These are phyloP conservation scores for Carabus problematicus DNA, from an alignment of 2,888 invertebrate genomes.

Conservation along the genomic window DNA sequence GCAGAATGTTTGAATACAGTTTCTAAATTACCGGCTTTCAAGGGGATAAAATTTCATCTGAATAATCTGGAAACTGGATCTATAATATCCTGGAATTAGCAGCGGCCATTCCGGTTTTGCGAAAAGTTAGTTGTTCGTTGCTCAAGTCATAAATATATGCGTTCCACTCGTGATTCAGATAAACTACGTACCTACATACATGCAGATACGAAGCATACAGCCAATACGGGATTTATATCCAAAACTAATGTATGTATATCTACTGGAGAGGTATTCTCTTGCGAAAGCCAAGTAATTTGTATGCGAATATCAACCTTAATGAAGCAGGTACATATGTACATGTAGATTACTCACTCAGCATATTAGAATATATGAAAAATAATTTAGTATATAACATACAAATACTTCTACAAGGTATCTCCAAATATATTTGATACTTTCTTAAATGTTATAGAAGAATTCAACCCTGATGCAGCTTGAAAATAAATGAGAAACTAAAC, in stretches of 20 bases:
- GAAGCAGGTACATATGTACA: slow-evolving; percentile 1
- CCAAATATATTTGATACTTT: too few species aligned
- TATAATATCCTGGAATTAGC: slow-evolving; percentile 31
- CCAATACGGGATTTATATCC: not conserved
- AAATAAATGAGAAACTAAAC: too few species aligned
- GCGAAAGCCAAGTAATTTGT: not conserved
- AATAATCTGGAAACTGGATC: slow-evolving; percentile 35
- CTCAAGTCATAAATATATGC: slow-evolving; percentile 9
- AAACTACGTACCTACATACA: slow-evolving; percentile 1
- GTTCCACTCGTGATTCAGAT: not conserved
- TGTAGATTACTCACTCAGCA: not conserved
- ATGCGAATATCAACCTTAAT: not conserved
- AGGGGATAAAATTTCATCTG: slow-evolving; percentile 39
- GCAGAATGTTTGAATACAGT: slow-evolving; percentile 42
- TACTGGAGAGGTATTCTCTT: not conserved
- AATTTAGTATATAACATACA: too few species aligned
- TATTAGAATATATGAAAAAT: not conserved
- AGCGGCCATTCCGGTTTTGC: slow-evolving; percentile 6
- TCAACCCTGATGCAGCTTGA: too few species aligned
- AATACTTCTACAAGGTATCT: too few species aligned
- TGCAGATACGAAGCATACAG: not conserved
- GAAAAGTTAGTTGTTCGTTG: not conserved
- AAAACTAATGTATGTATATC: not conserved
- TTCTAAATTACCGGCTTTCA: slow-evolving; percentile 42
- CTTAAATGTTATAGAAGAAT: too few species aligned